Evolutionary conservation across 2,113 vertebrate species (phyloP), one percentile per base, ranked within the genome.

Genomic region (Axis porcinus): DNA sequence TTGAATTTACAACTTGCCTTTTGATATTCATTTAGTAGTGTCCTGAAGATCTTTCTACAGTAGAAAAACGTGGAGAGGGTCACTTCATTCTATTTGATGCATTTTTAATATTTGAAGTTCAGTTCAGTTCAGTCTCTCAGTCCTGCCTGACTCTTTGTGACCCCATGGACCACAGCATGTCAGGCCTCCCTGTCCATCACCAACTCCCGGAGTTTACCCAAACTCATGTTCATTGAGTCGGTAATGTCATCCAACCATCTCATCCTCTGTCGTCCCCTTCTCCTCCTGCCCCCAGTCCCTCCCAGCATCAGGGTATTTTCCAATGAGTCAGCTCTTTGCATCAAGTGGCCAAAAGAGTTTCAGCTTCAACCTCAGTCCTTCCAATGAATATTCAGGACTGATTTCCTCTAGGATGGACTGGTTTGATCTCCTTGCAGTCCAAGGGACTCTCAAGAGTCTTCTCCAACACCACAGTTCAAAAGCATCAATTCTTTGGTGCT

Each of bases 101-200:
- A 16, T 19, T 47, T 30, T 50, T 33, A 79, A 16, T 30, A 79
- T 30, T 33, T 25, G 36, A 74, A 43, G 11, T 40, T 70, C 64
- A 12, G n/a, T 36, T 70, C n/a, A 11, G 8, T 36, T 36, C 64
- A 36, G 17, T 21, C 9, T 36, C n/a, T 21, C n/a, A 70, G n/a
- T 23, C n/a, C 1, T 70, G 64, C 36, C 64, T 0, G 4, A 23
- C n/a, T 70, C 10, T 36, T 21, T 6, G n/a, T 10, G 5, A 70
- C 19, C 5, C 64, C n/a, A 12, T 36, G n/a, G 4, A 70, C n/a
- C 19, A 1, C 0, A 23, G 64, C n/a, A 11, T 0, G 9, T 9
- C 17, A 70, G 9, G 64, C 17, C n/a, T 70, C 64, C 64, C 9
- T 0, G 0, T 70, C 19, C n/a, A 1, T 70, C n/a, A 70, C 19